Evolutionary conservation across 2,888 invertebrate genomes (phyloP).

Genomic region (Hypomecis atomaria): DNA sequence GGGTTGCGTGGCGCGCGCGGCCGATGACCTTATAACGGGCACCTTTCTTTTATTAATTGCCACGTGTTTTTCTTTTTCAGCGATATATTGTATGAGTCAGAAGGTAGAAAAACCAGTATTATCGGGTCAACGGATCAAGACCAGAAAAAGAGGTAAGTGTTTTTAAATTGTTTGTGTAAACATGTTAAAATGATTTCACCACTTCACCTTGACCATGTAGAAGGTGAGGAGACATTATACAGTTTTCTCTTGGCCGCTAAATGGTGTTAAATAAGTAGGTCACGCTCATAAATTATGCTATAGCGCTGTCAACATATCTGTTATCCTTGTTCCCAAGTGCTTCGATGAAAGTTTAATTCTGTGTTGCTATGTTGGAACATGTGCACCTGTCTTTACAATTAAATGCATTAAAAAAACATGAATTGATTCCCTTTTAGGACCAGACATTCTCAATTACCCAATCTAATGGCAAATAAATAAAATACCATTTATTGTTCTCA

Average conservation of each 20-base stretch:
- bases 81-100: slow-evolving; percentile 99
- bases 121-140: slow-evolving; percentile 99
- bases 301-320: slow-evolving; percentile 1
- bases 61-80: slow-evolving; percentile 86
- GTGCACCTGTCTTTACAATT: background rate
- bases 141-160: slow-evolving; percentile 98
- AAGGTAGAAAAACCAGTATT: slow-evolving; percentile 99
- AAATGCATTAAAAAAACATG: background rate
- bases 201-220: slow-evolving; percentile 53
- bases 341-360: slow-evolving; percentile 2
- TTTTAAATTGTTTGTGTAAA: slow-evolving; percentile 45
- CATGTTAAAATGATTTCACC: slow-evolving; percentile 38
- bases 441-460: too few relatives aligned
- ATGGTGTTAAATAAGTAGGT: slow-evolving; percentile 37
- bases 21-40: slow-evolving; percentile 73
- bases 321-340: slow-evolving; percentile 9
- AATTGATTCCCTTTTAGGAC: too few relatives aligned
- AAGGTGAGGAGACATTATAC: slow-evolving; percentile 19
- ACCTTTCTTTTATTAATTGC: slow-evolving; percentile 69
- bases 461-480: too few relatives aligned
- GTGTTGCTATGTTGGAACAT: background rate
- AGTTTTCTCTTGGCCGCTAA: slow-evolving; percentile 20
- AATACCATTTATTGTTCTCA: too few relatives aligned
- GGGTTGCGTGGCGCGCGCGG: slow-evolving; percentile 61
- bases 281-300: slow-evolving; percentile 29